Evolutionary conservation across 2,888 invertebrate genomes (phyloP), one percentile per base, ranked within the genome.

Genomic region (Lamellibrachia satsuma): DNA sequence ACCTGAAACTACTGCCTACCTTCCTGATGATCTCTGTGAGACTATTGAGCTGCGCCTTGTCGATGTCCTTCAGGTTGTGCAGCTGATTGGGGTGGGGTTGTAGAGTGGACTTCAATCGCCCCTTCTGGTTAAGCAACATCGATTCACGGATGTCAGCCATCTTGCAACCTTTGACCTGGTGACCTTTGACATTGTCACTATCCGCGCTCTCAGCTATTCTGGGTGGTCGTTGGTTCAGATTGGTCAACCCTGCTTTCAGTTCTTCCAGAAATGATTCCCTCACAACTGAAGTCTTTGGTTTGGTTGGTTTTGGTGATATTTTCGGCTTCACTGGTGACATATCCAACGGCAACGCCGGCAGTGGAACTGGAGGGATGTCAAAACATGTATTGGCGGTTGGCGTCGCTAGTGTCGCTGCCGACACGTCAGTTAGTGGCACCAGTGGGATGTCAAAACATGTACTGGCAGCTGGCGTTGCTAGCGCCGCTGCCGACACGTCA

Each of bases 21-120:
- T 95, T 95, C 93, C 94, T 95, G 52, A 96, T 94, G 57, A 96
- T 95, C 60, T 95, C 95, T 51, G 95, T 95, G 39, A 96, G 95
- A 51, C 95, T 95, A 3, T 93, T 93, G 7, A 95, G 93, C 15
- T 94, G 93, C 90, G 94, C 94, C 91, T 94, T 93, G 60, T 94
- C 94, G 9, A 94, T 94, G 51, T 93, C 91, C 55, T 94, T 94
- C 7, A 95, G 94, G 60, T 95, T 94, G 91, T 93, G 93, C 75
- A 95, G 94, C 93, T 95, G 95, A 90, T 94, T 94, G 0, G 95
- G 95, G 91, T 95, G 95, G 7, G 95, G 95, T 90, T 93, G 93
- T 2, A 94, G 93, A 90, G 94, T 95, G 8, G 95, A 94, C 92
- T 93, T 94, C 92, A 96, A 94, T 90, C 94, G 93, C 52, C 94